phyloP scores from a whole-genome alignment of 2,113 vertebrate genomes.

The Cebus imitator region DNA sequence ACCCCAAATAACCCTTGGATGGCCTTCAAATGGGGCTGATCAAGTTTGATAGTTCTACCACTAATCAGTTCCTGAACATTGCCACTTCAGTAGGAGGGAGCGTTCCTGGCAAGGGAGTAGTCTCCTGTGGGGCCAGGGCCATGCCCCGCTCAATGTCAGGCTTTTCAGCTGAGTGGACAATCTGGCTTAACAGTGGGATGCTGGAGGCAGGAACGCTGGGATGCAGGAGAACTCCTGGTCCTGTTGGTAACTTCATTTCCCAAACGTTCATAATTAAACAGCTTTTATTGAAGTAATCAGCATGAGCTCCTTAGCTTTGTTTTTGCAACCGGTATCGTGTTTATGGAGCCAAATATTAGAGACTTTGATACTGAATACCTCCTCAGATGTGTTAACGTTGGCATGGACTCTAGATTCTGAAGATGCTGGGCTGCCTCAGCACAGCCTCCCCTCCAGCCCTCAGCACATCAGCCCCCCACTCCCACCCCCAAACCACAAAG shows the following conservation, averaged over 20 bases:
- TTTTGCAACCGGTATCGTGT: conserved; percentile 93
- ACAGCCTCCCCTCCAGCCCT: conserved; percentile 85
- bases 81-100: not conserved
- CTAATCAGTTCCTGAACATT: not conserved
- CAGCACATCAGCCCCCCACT: conserved; percentile 82
- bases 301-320: conserved; percentile 92
- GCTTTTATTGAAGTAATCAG: conserved; percentile 95
- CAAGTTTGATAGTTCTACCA: not conserved
- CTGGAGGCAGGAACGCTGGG: conserved; percentile 86
- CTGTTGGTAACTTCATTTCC: conserved; percentile 92
- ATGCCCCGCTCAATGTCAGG: conserved; percentile 32
- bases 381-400: conserved; percentile 97
- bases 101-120: not conserved
- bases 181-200: conserved; percentile 81
- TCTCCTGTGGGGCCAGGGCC: not conserved
- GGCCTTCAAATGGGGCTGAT: not conserved
- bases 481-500: conserved; percentile 86
- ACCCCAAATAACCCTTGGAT: not conserved
- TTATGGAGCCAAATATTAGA: conserved; percentile 96
- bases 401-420: conserved; percentile 91
- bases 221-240: conserved; percentile 85
- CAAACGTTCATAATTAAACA: conserved; percentile 96
- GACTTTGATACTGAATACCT: conserved; percentile 98
- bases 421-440: conserved; percentile 91
- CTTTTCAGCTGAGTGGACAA: conserved; percentile 81